Conservation (phyloP, 2,797 vertebrate genomes). For the Etheostoma perlongum region DNA sequence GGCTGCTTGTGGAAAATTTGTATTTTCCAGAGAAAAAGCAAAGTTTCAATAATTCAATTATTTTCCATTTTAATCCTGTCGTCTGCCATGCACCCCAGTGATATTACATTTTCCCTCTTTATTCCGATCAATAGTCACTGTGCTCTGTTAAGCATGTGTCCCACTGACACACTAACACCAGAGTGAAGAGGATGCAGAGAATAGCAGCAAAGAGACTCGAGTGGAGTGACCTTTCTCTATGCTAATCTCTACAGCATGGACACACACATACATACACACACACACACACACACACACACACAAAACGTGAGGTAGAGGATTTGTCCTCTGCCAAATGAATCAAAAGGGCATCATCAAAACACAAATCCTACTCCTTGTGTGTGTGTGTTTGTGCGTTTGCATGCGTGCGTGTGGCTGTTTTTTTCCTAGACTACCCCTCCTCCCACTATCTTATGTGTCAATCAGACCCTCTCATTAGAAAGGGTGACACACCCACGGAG, state of each 20-base stretch:
- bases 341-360: slow-evolving; percentile 56
- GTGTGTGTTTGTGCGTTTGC: not conserved
- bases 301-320: slow-evolving; percentile 31
- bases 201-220: slow-evolving; percentile 45
- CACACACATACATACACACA: slow-evolving; percentile 17
- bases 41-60: slow-evolving; percentile 12
- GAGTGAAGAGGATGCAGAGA: slow-evolving; percentile 64
- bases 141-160: slow-evolving; percentile 51
- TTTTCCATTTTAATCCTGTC: slow-evolving; percentile 26
- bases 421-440: slow-evolving; percentile 44
- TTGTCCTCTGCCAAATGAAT: slow-evolving; percentile 50
- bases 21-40: not conserved
- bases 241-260: slow-evolving; percentile 61
- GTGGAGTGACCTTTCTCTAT: slow-evolving; percentile 76
- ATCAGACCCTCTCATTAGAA: slow-evolving; percentile 55
- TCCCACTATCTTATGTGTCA: slow-evolving; percentile 61
- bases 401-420: slow-evolving; percentile 18
- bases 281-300: slow-evolving; percentile 6
- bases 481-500: slow-evolving; percentile 73
- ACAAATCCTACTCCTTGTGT: slow-evolving; percentile 41
- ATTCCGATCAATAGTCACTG: slow-evolving; percentile 50
- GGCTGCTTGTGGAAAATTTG: not conserved
- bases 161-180: slow-evolving; percentile 80
- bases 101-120: slow-evolving; percentile 31
- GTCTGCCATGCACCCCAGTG: not conserved